Conservation (phyloP, 1,140 invertebrate species). For the Drosophila baimaii region DNA sequence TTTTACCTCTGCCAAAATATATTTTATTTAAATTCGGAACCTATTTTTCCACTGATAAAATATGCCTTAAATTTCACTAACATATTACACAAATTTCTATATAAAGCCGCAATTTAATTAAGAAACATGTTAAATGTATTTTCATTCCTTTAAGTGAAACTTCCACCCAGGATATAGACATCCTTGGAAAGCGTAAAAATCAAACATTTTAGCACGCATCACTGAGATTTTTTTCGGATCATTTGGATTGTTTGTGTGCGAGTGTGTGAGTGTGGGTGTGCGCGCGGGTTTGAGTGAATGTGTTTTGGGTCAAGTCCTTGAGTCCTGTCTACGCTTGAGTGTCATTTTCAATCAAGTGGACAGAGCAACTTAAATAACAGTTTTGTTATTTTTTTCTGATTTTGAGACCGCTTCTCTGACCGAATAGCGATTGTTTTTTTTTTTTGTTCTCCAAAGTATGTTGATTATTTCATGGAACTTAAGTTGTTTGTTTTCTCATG, state of each 20-base stretch:
- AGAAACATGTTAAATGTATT: neutral
- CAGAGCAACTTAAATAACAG: slow-evolving; percentile 60
- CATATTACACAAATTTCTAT: neutral
- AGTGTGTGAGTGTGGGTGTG: slow-evolving; percentile 15
- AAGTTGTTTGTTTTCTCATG: slow-evolving; percentile 11
- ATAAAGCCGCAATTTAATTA: neutral
- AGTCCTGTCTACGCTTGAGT: slow-evolving; percentile 53
- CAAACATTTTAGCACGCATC: slow-evolving; percentile 61
- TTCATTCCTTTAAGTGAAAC: slow-evolving; percentile 5
- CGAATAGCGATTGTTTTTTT: slow-evolving; percentile 13
- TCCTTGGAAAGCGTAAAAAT: slow-evolving; percentile 40
- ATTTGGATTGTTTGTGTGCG: slow-evolving; percentile 51
- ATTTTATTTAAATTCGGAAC: neutral
- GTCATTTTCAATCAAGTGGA: slow-evolving; percentile 71
- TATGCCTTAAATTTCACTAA: too few relatives aligned
- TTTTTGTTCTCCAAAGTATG: slow-evolving; percentile 1
- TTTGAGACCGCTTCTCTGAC: slow-evolving; percentile 28
- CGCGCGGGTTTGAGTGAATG: slow-evolving; percentile 16
- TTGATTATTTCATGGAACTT: slow-evolving; percentile 12
- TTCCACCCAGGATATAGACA: neutral
- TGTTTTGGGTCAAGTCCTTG: slow-evolving; percentile 27
- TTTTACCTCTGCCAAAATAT: too few relatives aligned
- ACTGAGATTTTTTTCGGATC: slow-evolving; percentile 49
- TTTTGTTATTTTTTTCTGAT: slow-evolving; percentile 46
- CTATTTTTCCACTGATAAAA: neutral